Evolutionary conservation across 2,888 invertebrate species (phyloP).

Genomic region (Tenthredo amoena): DNA sequence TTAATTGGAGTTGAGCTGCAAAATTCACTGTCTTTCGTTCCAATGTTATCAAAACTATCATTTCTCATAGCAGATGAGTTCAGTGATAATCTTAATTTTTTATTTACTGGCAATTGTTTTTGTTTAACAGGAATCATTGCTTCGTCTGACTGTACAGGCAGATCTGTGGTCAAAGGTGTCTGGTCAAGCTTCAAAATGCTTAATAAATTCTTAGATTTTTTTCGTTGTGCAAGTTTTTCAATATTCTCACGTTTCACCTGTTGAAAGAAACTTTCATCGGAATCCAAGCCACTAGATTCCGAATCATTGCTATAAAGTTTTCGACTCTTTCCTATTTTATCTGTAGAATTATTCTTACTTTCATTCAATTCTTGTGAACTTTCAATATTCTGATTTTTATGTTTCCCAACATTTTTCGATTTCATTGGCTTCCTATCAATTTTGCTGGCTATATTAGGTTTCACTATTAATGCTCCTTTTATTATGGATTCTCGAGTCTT

Average conservation of each 20-base stretch:
- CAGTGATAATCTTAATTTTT: slow-evolving; percentile 22
- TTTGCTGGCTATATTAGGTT: neutral
- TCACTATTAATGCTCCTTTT: neutral
- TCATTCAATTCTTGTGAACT: neutral
- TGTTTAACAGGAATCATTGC: neutral
- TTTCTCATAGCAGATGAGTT: neutral
- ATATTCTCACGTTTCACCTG: neutral
- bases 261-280: slow-evolving; percentile 37
- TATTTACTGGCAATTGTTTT: neutral
- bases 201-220: slow-evolving; percentile 3
- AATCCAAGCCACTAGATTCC: slow-evolving; percentile 11
- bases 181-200: neutral
- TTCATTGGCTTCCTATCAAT: neutral
- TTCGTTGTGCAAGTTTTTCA: neutral
- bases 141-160: neutral
- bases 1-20: slow-evolving; percentile 42
- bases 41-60: neutral
- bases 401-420: neutral
- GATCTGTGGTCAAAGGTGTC: neutral
- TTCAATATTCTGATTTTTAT: neutral
- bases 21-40: neutral
- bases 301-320: neutral
- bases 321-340: neutral
- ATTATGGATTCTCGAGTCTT: neutral
- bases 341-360: neutral